phyloP scores from a whole-genome alignment of 2,888 invertebrate species.

The Parochlus steinenii region DNA sequence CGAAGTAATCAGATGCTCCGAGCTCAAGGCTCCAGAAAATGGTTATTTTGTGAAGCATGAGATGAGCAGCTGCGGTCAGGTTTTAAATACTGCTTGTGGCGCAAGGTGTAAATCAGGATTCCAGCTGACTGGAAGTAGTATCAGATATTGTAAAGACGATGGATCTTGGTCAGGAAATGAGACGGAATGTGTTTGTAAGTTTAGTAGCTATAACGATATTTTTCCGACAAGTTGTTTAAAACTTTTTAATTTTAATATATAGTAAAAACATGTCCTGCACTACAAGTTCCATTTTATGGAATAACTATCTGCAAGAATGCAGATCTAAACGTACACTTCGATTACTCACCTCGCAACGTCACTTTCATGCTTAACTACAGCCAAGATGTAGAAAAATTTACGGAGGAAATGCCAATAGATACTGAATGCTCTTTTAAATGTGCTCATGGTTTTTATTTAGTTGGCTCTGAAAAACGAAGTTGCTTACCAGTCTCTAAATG shows the following conservation, averaged over 20 bases:
- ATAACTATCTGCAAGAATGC: conserved; percentile 34
- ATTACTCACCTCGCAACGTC: conserved; percentile 18
- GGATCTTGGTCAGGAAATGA: conserved; percentile 50
- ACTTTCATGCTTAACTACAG: conserved; percentile 18
- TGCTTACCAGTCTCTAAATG: conserved; percentile 50
- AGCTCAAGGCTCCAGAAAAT: conserved; percentile 39
- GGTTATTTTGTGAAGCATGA: conserved; percentile 45
- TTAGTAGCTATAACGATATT: conserved; percentile 4
- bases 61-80: conserved; percentile 38
- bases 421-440: conserved; percentile 48
- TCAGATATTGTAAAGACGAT: conserved; percentile 43
- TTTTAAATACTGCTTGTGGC: conserved; percentile 53
- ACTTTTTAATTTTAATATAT: conserved; percentile 16
- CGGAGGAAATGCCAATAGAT: conserved; percentile 35
- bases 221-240: conserved; percentile 6
- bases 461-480: conserved; percentile 43
- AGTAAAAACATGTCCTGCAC: conserved; percentile 45
- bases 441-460: conserved; percentile 40
- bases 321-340: conserved; percentile 21
- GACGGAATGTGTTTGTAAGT: conserved; percentile 42
- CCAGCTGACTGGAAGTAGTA: conserved; percentile 33
- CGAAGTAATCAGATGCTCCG: conserved; percentile 41
- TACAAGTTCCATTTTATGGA: conserved; percentile 38
- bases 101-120: conserved; percentile 48
- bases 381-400: conserved; percentile 17